Evolutionary conservation across 2,797 vertebrate species (phyloP).

Genomic region (Trachops cirrhosus): DNA sequence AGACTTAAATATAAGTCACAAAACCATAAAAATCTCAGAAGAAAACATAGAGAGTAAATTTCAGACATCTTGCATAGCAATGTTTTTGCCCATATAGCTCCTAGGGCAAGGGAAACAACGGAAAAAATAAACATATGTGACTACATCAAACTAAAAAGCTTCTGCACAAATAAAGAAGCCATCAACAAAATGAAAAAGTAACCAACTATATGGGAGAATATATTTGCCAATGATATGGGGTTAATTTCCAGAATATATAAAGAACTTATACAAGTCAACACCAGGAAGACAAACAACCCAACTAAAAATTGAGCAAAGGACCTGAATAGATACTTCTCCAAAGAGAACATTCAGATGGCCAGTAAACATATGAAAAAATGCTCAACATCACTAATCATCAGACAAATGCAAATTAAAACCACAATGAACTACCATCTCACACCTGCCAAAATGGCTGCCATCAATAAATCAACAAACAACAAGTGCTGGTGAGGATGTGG

Average conservation of each 20-base stretch:
- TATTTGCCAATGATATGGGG: not conserved
- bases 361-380: not conserved
- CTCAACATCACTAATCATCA: not conserved
- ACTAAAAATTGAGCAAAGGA: not conserved
- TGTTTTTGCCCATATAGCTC: not conserved
- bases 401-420: not conserved
- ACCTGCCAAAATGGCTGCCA: not conserved
- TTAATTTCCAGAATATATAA: not conserved
- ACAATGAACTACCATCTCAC: not conserved
- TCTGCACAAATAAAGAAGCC: not conserved
- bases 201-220: not conserved
- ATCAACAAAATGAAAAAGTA: not conserved
- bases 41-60: not conserved
- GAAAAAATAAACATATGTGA: not conserved
- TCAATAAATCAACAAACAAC: not conserved
- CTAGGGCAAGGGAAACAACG: not conserved
- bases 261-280: not conserved
- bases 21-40: not conserved
- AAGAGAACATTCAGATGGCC: not conserved
- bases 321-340: not conserved
- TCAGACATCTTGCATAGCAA: not conserved
- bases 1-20: not conserved
- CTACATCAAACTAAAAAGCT: not conserved
- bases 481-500: not conserved
- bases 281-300: not conserved